These are phyloP conservation scores for Nothoprocta pentlandii DNA, from an alignment of 2,113 vertebrate genomes.

Conservation along the genomic window DNA sequence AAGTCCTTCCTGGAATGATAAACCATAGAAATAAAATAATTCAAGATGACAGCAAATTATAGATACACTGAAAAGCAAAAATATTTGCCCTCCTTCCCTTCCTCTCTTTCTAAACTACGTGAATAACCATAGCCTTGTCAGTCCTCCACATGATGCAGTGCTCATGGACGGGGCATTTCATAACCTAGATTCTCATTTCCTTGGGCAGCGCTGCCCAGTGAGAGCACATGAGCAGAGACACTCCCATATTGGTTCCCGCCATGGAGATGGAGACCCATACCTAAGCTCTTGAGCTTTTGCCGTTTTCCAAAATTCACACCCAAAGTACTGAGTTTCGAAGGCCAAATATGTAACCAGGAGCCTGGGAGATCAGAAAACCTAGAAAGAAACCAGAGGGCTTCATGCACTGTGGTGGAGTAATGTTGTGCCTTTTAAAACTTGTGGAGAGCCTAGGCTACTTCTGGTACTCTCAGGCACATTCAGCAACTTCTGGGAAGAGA, in stretches of 20 bases:
- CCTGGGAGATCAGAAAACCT: not conserved
- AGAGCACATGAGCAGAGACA: too few species aligned
- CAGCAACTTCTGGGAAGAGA: not conserved
- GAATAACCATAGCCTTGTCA: not conserved
- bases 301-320: not conserved
- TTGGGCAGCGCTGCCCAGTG: not conserved
- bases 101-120: not conserved
- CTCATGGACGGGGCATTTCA: fast-evolving
- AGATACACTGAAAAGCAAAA: not conserved
- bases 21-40: not conserved
- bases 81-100: not conserved
- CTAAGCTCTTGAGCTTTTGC: not conserved
- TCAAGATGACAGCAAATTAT: not conserved
- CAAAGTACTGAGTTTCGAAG: not conserved
- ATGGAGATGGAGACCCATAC: not conserved
- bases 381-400: fast-evolving
- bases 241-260: not conserved
- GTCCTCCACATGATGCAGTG: not conserved
- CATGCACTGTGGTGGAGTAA: fast-evolving
- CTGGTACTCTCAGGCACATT: not conserved
- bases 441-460: not conserved
- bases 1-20: not conserved
- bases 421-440: not conserved
- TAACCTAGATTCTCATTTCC: not conserved
- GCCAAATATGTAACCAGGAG: not conserved